Conservation (phyloP, 1,140 invertebrate genomes). For the Eupeodes corollae region DNA sequence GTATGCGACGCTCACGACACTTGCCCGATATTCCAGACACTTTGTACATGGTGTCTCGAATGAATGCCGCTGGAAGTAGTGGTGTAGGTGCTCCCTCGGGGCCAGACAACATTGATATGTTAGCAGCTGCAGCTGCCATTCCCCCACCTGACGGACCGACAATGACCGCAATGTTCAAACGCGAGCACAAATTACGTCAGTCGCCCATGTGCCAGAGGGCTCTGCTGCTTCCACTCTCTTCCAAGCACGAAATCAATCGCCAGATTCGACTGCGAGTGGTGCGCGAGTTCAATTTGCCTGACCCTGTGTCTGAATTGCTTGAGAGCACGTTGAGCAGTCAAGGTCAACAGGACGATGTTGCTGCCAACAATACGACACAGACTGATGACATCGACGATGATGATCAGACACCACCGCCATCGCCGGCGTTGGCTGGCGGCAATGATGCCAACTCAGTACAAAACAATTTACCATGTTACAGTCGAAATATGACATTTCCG, state of each 20-base stretch:
- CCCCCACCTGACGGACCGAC: slow-evolving; percentile 63
- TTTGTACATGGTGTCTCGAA: slow-evolving; percentile 72
- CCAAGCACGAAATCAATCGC: slow-evolving; percentile 62
- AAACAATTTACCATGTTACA: slow-evolving; percentile 31
- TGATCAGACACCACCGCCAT: slow-evolving; percentile 29
- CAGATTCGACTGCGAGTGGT: slow-evolving; percentile 79
- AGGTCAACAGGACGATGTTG: slow-evolving; percentile 1
- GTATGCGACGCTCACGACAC: slow-evolving; percentile 54
- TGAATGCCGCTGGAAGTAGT: slow-evolving; percentile 32
- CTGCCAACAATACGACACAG: slow-evolving; percentile 3
- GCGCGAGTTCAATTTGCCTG: slow-evolving; percentile 86
- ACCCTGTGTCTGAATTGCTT: slow-evolving; percentile 75
- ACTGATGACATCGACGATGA: slow-evolving; percentile 14
- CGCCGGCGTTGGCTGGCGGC: slow-evolving; percentile 20
- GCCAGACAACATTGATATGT: slow-evolving; percentile 49
- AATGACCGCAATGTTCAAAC: slow-evolving; percentile 70
- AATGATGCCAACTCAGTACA: slow-evolving; percentile 7
- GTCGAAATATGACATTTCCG: slow-evolving; percentile 49
- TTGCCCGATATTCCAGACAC: slow-evolving; percentile 81
- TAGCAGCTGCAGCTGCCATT: slow-evolving; percentile 48
- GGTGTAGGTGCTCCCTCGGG: slow-evolving; percentile 43
- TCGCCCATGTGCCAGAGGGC: slow-evolving; percentile 70
- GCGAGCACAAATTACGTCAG: slow-evolving; percentile 72
- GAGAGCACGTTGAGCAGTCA: slow-evolving; percentile 40
- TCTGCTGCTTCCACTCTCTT: slow-evolving; percentile 58